These are phyloP conservation scores for Protonemura montana DNA, from an alignment of 2,888 invertebrate species.

Conservation along the genomic window DNA sequence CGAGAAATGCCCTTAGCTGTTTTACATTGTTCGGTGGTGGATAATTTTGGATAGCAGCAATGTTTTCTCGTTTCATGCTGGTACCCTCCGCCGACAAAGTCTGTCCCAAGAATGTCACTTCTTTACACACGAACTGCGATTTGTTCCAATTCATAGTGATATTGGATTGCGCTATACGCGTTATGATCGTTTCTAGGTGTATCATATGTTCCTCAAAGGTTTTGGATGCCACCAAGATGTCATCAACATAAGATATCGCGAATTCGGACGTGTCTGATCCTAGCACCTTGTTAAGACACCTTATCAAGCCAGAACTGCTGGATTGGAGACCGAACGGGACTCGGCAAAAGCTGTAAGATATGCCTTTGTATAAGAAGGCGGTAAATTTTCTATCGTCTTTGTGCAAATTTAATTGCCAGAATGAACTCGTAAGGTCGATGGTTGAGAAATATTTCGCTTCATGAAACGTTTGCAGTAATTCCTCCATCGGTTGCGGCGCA, in stretches of 20 bases:
- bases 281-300: slow-evolving; percentile 20
- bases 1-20: slow-evolving; percentile 52
- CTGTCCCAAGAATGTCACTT: slow-evolving; percentile 53
- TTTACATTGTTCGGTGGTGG: slow-evolving; percentile 46
- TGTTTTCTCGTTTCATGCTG: slow-evolving; percentile 52
- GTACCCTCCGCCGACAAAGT: slow-evolving; percentile 51
- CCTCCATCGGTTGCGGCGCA: slow-evolving; percentile 28
- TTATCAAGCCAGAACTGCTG: background rate
- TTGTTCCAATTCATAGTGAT: slow-evolving; percentile 33
- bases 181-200: slow-evolving; percentile 2
- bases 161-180: background rate
- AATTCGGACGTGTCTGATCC: background rate
- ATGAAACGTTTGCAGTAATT: slow-evolving; percentile 21
- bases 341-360: slow-evolving; percentile 18
- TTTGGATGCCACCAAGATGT: slow-evolving; percentile 3
- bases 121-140: slow-evolving; percentile 48
- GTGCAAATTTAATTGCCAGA: slow-evolving; percentile 24
- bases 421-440: slow-evolving; percentile 12
- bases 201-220: slow-evolving; percentile 29
- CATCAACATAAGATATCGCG: slow-evolving; percentile 30
- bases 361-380: slow-evolving; percentile 31
- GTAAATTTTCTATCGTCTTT: slow-evolving; percentile 25
- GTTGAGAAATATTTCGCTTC: slow-evolving; percentile 31
- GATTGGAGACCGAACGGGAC: slow-evolving; percentile 39
- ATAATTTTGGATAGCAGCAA: slow-evolving; percentile 47